phyloP scores from a whole-genome alignment of 2,888 invertebrate genomes.

The Diarsia brunnea region DNA sequence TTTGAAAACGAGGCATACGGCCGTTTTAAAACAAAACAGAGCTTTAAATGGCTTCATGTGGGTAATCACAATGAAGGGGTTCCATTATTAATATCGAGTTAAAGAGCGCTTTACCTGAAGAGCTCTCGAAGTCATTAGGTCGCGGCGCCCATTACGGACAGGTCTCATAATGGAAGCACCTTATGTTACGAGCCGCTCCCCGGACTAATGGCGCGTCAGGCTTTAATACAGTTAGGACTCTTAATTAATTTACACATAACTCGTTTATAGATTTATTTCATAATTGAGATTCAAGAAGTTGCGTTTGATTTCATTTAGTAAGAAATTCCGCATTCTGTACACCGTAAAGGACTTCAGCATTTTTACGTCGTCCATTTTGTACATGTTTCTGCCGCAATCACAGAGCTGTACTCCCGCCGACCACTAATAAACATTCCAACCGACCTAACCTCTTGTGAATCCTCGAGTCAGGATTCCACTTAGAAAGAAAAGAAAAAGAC shows the following conservation, averaged over 20 bases:
- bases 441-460: constrained; percentile 53
- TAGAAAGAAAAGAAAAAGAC: constrained; percentile 58
- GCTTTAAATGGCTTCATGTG: constrained; percentile 59
- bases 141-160: constrained; percentile 78
- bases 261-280: constrained; percentile 44
- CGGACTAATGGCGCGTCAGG: constrained; percentile 76
- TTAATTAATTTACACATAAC: constrained; percentile 78
- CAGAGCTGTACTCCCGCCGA: constrained; percentile 36
- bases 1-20: constrained; percentile 20
- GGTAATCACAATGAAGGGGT: constrained; percentile 72
- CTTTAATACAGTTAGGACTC: constrained; percentile 76
- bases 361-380: constrained; percentile 19
- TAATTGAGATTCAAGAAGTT: constrained; percentile 38
- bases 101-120: constrained; percentile 80
- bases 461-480: constrained; percentile 49
- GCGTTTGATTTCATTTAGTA: background rate
- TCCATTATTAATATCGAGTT: constrained; percentile 81
- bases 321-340: constrained; percentile 16
- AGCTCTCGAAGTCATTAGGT: constrained; percentile 80
- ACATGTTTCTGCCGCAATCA: constrained; percentile 35
- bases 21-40: constrained; percentile 43
- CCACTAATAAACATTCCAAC: constrained; percentile 61
- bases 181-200: constrained; percentile 76
- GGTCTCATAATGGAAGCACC: constrained; percentile 80
- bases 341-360: constrained; percentile 6